Evolutionary conservation across 2,797 vertebrate genomes (phyloP).

Genomic region (Podarcis siculus): DNA sequence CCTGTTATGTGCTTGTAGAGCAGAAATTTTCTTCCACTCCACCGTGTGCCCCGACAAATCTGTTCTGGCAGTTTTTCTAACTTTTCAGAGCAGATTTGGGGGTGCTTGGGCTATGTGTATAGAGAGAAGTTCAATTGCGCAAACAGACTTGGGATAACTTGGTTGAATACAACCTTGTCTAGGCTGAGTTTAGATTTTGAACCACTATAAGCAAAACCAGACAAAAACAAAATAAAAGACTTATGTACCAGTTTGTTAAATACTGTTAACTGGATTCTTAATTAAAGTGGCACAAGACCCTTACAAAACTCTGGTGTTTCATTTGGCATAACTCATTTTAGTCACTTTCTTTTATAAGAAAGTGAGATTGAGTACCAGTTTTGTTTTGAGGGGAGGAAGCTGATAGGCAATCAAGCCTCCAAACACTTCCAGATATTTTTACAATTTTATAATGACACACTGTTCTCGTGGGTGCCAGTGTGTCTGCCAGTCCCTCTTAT

Average conservation of each 20-base stretch:
- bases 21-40: too few relatives aligned
- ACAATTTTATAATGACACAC: background rate
- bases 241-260: background rate
- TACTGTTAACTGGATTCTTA: background rate
- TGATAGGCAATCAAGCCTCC: background rate
- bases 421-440: background rate
- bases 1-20: too few relatives aligned
- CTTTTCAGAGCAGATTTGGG: too few relatives aligned
- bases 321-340: background rate
- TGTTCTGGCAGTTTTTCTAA: too few relatives aligned
- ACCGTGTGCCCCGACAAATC: too few relatives aligned
- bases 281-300: background rate
- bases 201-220: background rate
- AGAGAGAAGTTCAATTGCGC: too few relatives aligned
- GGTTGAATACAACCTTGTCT: too few relatives aligned
- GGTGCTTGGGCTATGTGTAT: too few relatives aligned
- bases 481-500: too few relatives aligned
- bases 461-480: background rate
- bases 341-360: background rate
- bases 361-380: background rate
- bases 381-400: conserved; percentile 2
- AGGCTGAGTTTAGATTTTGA: background rate
- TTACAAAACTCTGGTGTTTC: background rate
- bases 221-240: background rate
- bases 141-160: too few relatives aligned